Conservation (phyloP, 2,888 invertebrate genomes). For the Maniola hyperantus region DNA sequence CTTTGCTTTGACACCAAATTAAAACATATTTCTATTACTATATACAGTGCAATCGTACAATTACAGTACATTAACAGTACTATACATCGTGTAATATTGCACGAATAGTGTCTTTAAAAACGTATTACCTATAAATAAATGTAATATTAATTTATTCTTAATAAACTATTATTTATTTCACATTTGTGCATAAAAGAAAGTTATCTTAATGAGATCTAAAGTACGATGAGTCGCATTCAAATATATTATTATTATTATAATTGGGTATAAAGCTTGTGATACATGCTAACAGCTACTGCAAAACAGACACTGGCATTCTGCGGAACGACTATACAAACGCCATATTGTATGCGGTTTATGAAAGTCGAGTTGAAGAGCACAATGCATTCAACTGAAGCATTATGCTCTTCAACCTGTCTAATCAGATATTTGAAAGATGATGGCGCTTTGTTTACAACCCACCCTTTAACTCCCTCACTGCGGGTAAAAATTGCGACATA, state of each 20-base stretch:
- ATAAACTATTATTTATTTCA: conserved; percentile 21
- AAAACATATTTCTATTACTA: neutral
- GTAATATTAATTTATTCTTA: conserved; percentile 1
- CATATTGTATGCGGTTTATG: too few relatives aligned
- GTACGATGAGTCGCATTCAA: conserved; percentile 11
- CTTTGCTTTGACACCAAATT: neutral
- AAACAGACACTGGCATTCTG: too few relatives aligned
- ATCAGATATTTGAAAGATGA: too few relatives aligned
- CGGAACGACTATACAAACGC: too few relatives aligned
- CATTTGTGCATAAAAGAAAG: conserved; percentile 35
- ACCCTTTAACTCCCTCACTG: too few relatives aligned
- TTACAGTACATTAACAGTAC: neutral
- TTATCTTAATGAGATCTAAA: conserved; percentile 30
- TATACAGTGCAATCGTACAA: neutral
- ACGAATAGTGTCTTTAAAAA: conserved; percentile 20
- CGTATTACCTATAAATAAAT: neutral
- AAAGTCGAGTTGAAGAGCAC: too few relatives aligned
- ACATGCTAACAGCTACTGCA: neutral
- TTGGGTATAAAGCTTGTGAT: neutral
- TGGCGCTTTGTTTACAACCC: too few relatives aligned
- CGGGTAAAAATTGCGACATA: too few relatives aligned
- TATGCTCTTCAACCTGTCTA: too few relatives aligned
- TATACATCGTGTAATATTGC: neutral
- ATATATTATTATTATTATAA: too few relatives aligned
- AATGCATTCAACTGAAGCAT: too few relatives aligned